phyloP scores from a whole-genome alignment of 2,797 vertebrate species.

The Scolopax bukidnonensis region DNA sequence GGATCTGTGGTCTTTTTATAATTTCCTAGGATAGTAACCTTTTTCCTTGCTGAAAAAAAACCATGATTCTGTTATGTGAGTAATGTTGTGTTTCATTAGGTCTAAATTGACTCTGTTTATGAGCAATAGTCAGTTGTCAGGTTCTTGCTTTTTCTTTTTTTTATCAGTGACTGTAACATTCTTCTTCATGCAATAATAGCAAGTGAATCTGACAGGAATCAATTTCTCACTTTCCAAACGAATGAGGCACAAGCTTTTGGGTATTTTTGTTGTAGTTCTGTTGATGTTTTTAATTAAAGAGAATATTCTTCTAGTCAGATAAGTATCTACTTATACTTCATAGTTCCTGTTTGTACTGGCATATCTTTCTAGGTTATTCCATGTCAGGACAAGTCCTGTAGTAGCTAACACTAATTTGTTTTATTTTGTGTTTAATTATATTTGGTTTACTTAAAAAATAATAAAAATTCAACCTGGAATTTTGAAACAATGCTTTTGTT shows the following conservation, averaged over 20 bases:
- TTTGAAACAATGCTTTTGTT: neutral
- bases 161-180: neutral
- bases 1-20: neutral
- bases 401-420: neutral
- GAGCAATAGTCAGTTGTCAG: neutral
- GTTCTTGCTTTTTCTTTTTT: neutral
- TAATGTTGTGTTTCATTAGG: neutral
- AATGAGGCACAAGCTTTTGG: rapidly evolving
- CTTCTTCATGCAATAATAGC: neutral
- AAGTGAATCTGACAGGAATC: neutral
- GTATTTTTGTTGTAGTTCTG: no score
- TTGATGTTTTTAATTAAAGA: neutral
- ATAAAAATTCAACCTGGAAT: neutral
- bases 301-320: neutral
- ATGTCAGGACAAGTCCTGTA: neutral
- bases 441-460: neutral
- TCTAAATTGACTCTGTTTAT: neutral
- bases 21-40: neutral
- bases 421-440: neutral
- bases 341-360: neutral
- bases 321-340: neutral
- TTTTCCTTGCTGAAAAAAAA: neutral
- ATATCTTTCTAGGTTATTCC: neutral
- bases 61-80: neutral
- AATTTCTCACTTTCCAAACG: neutral